phyloP scores from a whole-genome alignment of 2,113 vertebrate genomes.

The Nestor notabilis region DNA sequence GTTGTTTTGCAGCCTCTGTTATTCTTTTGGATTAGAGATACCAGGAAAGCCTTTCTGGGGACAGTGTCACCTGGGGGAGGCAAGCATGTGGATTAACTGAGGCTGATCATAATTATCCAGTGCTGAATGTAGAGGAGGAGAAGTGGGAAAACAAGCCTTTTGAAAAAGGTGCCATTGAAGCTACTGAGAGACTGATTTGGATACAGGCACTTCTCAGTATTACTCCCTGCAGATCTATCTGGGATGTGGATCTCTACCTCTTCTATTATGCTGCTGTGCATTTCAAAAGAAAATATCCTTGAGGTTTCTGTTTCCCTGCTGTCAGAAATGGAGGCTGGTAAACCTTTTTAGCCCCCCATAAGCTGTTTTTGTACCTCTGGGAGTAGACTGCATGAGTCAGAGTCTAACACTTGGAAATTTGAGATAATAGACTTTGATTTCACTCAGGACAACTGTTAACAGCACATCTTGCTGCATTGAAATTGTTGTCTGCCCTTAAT shows the following conservation, averaged over 20 bases:
- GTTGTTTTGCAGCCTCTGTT: neutral
- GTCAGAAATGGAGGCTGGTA: neutral
- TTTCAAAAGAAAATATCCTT: neutral
- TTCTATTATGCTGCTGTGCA: neutral
- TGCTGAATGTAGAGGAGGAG: neutral
- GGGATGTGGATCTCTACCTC: neutral
- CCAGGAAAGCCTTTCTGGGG: neutral
- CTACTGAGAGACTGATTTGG: neutral
- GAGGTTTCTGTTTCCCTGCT: neutral
- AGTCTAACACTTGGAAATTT: neutral
- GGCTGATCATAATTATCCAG: neutral
- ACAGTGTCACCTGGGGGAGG: neutral
- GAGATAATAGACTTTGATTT: neutral
- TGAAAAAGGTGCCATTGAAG: neutral
- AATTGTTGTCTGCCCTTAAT: neutral
- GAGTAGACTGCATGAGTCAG: neutral
- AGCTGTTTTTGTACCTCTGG: neutral
- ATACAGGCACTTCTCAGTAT: neutral
- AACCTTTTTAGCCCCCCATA: neutral
- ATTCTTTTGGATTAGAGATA: neutral
- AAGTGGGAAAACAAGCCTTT: neutral
- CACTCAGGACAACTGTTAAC: neutral
- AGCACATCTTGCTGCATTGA: neutral
- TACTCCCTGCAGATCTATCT: neutral
- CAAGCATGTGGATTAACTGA: neutral